These are phyloP conservation scores for Schizotus pectinicornis DNA, from an alignment of 2,888 invertebrate species.

Conservation along the genomic window DNA sequence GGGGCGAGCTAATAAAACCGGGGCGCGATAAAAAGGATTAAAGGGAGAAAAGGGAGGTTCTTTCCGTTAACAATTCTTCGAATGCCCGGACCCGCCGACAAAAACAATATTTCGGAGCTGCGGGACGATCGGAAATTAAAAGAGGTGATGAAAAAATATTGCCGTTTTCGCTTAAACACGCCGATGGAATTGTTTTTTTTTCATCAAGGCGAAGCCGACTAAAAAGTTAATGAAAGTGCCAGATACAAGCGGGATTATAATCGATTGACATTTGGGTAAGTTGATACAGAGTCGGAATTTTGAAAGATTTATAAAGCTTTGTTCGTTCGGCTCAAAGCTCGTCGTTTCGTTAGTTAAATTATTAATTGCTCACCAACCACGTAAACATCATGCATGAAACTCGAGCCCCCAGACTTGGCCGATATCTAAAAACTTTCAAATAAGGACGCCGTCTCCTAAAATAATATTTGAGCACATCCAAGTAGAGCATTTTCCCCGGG, in stretches of 20 bases:
- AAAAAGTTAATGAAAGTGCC: constrained; percentile 27
- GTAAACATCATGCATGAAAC: too few relatives aligned
- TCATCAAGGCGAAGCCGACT: constrained; percentile 3
- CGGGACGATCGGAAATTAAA: constrained; percentile 22
- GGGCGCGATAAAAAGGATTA: constrained; percentile 7
- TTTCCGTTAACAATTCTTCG: background rate
- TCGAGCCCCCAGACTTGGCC: constrained; percentile 3
- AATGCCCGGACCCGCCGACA: background rate
- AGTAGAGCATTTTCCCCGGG: background rate
- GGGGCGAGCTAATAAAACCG: constrained; percentile 3
- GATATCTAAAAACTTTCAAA: constrained; percentile 13
- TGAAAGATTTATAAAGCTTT: too few relatives aligned
- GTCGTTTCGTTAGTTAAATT: too few relatives aligned
- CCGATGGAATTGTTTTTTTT: constrained; percentile 12
- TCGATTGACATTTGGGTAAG: constrained; percentile 5
- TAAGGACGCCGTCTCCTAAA: constrained; percentile 12
- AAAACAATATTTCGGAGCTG: constrained; percentile 8
- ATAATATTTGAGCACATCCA: constrained; percentile 20
- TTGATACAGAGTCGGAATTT: too few relatives aligned
- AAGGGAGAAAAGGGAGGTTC: background rate
- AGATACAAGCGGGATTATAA: constrained; percentile 11
- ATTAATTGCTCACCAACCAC: too few relatives aligned
- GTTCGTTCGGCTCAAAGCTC: too few relatives aligned
- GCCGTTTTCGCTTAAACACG: constrained; percentile 11
- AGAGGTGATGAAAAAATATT: constrained; percentile 21